Base-by-base conservation (phyloP, 2,113 vertebrate species). In the Climacteris rufus region DNA sequence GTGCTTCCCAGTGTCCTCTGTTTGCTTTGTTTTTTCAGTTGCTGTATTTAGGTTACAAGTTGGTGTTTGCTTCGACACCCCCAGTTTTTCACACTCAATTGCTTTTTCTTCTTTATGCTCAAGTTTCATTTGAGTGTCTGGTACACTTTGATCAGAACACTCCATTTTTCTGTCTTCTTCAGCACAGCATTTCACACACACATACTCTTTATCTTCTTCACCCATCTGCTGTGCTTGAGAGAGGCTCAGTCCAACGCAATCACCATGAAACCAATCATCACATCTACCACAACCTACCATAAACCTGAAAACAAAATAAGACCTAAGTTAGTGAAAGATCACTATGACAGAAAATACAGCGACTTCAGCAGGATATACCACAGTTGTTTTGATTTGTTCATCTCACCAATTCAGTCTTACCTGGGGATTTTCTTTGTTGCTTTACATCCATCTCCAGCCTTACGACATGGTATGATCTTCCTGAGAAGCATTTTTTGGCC, bases 221-320 rank as follows among this genome's bases (percentile, higher is more conserved):
- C 99, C 98, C 99, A 99, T 99, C 90, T 99, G 99, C 22, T 98
- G 99, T 1, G 99, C 99, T 97, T 99, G 99, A 45, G 98, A 98
- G 94, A 99, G 98, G 96, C 99, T 99, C 74, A 99, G 97, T 35
- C 99, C 99, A 92, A 99, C 99, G 76, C 99, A 99, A 91, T 99
- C 99, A 16, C 99, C 99, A 9, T 99, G 99, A 98, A 99, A 99
- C 99, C 99, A 99, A 97, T 99, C 99, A 79, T 99, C 99, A 90
- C 99, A 99, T 94, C 98, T 98, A 64, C 99, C 99, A 61, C 99
- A 99, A 83, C 99, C 99, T 30, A 99, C 99, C 99, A 99, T 99
- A 95, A 99, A 99, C 98, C 99, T 99, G 90, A 65, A 96, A 78
- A 90, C 13, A 91, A 95, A 89, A 45, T 7, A 6, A 69, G 37